phyloP scores from a whole-genome alignment of 1,140 invertebrate species.

The Bombus impatiens region DNA sequence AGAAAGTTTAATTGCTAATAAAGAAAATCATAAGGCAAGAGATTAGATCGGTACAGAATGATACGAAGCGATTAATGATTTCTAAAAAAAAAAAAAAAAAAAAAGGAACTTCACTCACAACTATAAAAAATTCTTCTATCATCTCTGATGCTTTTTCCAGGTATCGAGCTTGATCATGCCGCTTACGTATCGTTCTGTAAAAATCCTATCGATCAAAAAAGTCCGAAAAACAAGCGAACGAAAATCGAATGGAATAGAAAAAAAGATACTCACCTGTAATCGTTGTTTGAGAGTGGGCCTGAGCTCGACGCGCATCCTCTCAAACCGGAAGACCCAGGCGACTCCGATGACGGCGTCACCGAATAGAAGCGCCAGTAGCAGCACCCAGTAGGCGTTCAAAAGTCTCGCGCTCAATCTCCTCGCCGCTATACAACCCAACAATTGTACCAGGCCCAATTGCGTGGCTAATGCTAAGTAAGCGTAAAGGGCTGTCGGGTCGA shows the following conservation, averaged over 20 bases:
- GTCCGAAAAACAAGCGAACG: background rate
- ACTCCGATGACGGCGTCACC: conserved; percentile 92
- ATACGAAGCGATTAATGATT: no score
- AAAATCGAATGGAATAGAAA: background rate
- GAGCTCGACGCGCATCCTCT: conserved; percentile 88
- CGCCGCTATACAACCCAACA: conserved; percentile 91
- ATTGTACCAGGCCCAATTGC: conserved; percentile 86
- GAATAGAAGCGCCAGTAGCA: conserved; percentile 89
- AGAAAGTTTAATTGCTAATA: no score
- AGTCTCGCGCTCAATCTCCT: conserved; percentile 90
- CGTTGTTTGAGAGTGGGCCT: conserved; percentile 85
- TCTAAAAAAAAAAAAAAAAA: background rate
- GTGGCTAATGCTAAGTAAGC: conserved; percentile 91
- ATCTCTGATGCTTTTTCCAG: background rate
- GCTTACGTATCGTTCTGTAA: no score
- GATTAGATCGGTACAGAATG: no score
- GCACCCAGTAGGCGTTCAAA: conserved; percentile 93
- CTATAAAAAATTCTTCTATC: no score
- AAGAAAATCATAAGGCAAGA: no score
- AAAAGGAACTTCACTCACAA: no score
- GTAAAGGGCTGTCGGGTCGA: conserved; percentile 92
- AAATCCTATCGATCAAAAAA: background rate
- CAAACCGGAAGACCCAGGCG: conserved; percentile 93
- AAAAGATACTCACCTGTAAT: conserved; percentile 72
- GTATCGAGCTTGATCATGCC: background rate